Percentiles rank a stretch among this genome's conserved stretches.
phyloP scores from a whole-genome alignment of 2,888 invertebrate genomes.

The Andrena bucephala region DNA sequence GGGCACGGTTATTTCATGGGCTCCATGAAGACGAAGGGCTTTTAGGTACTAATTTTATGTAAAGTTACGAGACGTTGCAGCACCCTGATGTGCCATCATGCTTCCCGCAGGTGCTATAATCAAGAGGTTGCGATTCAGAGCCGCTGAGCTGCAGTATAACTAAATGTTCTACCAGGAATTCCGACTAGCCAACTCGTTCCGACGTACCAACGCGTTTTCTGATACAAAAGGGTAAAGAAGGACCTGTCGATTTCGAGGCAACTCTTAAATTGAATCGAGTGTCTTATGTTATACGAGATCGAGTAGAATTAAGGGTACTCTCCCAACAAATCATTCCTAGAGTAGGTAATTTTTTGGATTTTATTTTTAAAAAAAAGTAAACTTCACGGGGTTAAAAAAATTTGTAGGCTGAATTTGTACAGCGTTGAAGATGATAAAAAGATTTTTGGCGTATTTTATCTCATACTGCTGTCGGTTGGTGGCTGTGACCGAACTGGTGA shows the following conservation, averaged over 20 bases:
- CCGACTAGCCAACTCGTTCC: slow-evolving; percentile 43
- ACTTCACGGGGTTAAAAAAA: not conserved
- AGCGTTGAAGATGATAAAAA: too few relatives aligned
- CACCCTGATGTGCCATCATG: slow-evolving; percentile 78
- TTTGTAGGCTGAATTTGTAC: not conserved
- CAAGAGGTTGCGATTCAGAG: slow-evolving; percentile 67
- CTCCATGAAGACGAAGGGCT: slow-evolving; percentile 78
- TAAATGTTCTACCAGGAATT: slow-evolving; percentile 72
- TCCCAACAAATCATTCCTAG: too few relatives aligned
- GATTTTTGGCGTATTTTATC: too few relatives aligned
- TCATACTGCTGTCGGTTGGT: too few relatives aligned
- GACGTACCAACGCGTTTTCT: slow-evolving; percentile 4
- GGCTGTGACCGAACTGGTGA: too few relatives aligned
- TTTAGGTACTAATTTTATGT: slow-evolving; percentile 85
- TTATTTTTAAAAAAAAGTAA: too few relatives aligned
- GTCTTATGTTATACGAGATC: not conserved
- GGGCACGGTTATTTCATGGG: slow-evolving; percentile 57
- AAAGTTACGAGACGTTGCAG: slow-evolving; percentile 81
- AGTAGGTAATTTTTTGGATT: too few relatives aligned
- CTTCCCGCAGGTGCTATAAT: slow-evolving; percentile 81
- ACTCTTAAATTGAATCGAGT: not conserved
- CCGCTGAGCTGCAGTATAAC: slow-evolving; percentile 70
- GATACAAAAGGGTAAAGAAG: not conserved
- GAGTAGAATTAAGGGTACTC: too few relatives aligned
- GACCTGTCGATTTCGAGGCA: not conserved